A percentile compares a stretch with the other conserved stretches of the same genome.
Evolutionary conservation across 1,140 invertebrate genomes (phyloP).

Genomic region (Gonioctena quinquepunctata): DNA sequence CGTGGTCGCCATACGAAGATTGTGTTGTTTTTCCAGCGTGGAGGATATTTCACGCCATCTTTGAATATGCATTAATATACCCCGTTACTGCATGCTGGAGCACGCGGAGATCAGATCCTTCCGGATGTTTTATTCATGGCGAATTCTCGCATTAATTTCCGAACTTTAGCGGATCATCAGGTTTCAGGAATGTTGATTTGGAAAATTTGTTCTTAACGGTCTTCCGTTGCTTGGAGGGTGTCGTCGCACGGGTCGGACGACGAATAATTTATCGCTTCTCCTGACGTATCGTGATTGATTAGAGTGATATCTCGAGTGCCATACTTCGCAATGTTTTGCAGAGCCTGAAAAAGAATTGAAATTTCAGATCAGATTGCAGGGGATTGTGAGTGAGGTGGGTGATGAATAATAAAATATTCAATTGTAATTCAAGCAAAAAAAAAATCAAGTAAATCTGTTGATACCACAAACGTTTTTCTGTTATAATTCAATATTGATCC

Average conservation of each 20-base stretch:
- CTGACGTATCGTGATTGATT: not conserved
- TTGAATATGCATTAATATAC: constrained; percentile 10
- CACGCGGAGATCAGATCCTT: too few species aligned
- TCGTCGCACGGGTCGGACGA: too few species aligned
- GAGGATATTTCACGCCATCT: constrained; percentile 3
- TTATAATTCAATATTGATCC: too few species aligned
- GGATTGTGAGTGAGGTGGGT: too few species aligned
- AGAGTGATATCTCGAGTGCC: not conserved
- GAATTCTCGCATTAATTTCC: not conserved
- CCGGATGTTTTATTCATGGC: not conserved
- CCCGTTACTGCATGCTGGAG: not conserved
- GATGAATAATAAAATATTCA: too few species aligned
- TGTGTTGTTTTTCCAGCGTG: not conserved
- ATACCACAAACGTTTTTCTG: too few species aligned
- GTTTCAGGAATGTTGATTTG: not conserved
- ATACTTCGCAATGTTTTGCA: not conserved
- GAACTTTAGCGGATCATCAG: not conserved
- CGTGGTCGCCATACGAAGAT: constrained; percentile 42
- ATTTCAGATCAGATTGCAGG: too few species aligned
- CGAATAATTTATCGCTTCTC: not conserved
- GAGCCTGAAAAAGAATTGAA: not conserved
- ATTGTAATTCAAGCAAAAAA: too few species aligned
- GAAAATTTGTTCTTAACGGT: not conserved
- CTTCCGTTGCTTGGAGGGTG: too few species aligned
- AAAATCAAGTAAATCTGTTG: too few species aligned